Percentiles rank a stretch among this genome's conserved stretches.
Conservation (phyloP, 2,888 invertebrate species). For the Chrysolina haemoptera region DNA sequence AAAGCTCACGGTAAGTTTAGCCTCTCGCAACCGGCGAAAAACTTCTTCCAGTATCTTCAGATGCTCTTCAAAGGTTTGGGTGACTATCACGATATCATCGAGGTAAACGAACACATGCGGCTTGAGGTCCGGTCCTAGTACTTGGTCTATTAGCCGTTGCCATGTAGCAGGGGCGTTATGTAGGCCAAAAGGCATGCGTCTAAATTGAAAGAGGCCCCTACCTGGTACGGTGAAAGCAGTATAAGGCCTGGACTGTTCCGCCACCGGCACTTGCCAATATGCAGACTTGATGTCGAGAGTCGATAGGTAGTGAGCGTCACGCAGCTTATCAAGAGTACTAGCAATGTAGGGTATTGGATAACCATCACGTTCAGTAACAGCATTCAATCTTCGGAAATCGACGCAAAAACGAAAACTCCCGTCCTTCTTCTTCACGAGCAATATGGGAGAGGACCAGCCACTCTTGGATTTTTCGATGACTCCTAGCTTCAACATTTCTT, state of each 20-base stretch:
- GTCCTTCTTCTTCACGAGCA: not conserved
- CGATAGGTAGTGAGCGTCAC: conserved; percentile 25
- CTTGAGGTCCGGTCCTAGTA: no score
- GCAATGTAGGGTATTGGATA: conserved; percentile 26
- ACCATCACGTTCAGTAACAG: not conserved
- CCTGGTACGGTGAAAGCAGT: no score
- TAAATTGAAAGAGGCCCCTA: no score
- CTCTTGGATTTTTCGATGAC: not conserved
- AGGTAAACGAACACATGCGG: conserved; percentile 37
- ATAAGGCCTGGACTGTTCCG: no score
- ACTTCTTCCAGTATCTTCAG: conserved; percentile 16
- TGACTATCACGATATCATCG: conserved; percentile 29
- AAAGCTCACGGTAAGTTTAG: conserved; percentile 39
- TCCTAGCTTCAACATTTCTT: no score
- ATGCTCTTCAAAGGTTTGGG: conserved; percentile 25
- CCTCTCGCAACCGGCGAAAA: conserved; percentile 23
- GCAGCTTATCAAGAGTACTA: conserved; percentile 1
- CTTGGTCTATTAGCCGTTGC: no score
- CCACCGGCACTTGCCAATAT: no score
- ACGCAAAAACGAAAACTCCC: not conserved
- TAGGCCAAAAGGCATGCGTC: no score
- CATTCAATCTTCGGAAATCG: not conserved
- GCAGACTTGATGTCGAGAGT: conserved; percentile 38
- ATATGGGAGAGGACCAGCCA: conserved; percentile 7
- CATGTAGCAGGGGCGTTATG: no score